Percentiles rank a stretch among this genome's conserved stretches.
Evolutionary conservation across 64 coral and sea anemone species (phyloP).

Genomic region (Acropora yongei): DNA sequence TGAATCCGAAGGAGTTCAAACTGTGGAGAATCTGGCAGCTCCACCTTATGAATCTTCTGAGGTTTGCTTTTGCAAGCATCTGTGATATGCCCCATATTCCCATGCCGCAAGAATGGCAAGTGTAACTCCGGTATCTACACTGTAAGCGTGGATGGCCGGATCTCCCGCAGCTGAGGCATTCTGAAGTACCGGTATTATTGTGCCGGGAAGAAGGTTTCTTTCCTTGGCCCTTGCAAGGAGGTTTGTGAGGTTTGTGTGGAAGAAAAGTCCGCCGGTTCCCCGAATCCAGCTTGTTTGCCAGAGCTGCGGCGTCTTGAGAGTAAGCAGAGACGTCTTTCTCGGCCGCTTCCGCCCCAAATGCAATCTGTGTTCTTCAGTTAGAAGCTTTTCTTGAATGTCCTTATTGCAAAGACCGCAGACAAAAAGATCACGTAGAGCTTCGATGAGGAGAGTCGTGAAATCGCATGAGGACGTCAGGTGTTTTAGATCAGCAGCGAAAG

Average conservation of each 20-base stretch:
- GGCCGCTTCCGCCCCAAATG: constrained; percentile 24
- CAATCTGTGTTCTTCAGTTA: constrained; percentile 55
- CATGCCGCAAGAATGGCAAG: constrained; percentile 63
- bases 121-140: constrained; percentile 50
- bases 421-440: constrained; percentile 41
- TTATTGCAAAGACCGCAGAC: background rate
- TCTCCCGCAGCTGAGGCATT: constrained; percentile 44
- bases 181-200: background rate
- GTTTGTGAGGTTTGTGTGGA: constrained; percentile 4
- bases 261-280: background rate
- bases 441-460: constrained; percentile 1
- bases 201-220: background rate
- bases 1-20: background rate
- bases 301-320: constrained; percentile 2
- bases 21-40: background rate
- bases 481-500: constrained; percentile 50
- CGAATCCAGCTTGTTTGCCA: background rate
- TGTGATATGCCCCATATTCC: constrained; percentile 39
- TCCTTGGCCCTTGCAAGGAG: background rate
- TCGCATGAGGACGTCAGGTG: constrained; percentile 15
- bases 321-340: constrained; percentile 52
- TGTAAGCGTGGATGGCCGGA: constrained; percentile 31
- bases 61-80: constrained; percentile 33
- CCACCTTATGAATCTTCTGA: constrained; percentile 26
- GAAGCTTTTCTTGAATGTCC: constrained; percentile 35